A percentile compares a stretch with the other conserved stretches of the same genome.
These are phyloP conservation scores for Bettongia penicillata DNA, from an alignment of 2,113 vertebrate genomes.

Conservation along the genomic window DNA sequence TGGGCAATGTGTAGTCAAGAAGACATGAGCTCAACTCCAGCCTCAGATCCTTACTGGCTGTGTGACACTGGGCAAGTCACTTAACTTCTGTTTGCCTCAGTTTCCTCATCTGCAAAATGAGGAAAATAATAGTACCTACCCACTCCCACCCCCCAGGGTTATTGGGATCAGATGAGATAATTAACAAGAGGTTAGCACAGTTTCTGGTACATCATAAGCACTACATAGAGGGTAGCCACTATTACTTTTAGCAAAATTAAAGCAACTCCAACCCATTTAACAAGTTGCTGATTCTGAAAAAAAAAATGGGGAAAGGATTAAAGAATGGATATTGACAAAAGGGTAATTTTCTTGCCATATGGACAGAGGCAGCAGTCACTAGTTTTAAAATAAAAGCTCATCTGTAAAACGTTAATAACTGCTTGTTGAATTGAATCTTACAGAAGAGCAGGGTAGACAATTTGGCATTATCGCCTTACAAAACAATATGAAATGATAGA, in stretches of 20 bases:
- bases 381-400: neutral
- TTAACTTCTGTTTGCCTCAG: too few relatives aligned
- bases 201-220: neutral
- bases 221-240: neutral
- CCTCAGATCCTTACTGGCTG: too few relatives aligned
- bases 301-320: neutral
- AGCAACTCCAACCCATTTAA: neutral
- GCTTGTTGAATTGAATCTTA: neutral
- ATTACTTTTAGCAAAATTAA: neutral
- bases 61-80: too few relatives aligned
- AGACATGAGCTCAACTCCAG: too few relatives aligned
- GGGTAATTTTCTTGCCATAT: neutral
- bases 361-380: neutral
- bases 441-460: neutral
- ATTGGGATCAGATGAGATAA: neutral
- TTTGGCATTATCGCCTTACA: neutral
- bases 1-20: too few relatives aligned
- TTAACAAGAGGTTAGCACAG: neutral
- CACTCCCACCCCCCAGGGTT: too few relatives aligned
- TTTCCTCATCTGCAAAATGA: neutral
- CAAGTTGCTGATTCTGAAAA: neutral
- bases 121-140: too few relatives aligned
- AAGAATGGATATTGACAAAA: neutral
- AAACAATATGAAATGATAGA: neutral
- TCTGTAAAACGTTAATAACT: neutral